These are phyloP conservation scores for Palaemon carinicauda DNA, from an alignment of 1,140 invertebrate genomes.

Conservation along the genomic window DNA sequence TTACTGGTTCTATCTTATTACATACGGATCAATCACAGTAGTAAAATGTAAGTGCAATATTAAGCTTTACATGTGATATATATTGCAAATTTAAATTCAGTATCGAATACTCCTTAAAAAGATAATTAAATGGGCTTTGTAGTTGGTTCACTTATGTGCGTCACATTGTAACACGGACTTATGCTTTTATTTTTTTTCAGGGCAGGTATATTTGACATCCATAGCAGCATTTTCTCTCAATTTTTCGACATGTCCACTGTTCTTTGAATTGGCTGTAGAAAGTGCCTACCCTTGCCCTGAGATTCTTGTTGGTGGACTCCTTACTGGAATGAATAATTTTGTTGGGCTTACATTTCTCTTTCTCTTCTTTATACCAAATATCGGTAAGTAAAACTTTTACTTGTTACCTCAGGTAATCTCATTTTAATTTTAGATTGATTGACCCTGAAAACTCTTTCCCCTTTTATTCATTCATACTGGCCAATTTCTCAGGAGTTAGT, in stretches of 20 bases:
- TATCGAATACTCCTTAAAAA: too few species aligned
- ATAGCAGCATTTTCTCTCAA: slow-evolving; percentile 10
- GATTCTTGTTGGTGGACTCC: slow-evolving; percentile 23
- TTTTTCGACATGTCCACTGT: slow-evolving; percentile 7
- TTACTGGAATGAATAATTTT: slow-evolving; percentile 26
- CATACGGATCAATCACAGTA: slow-evolving; percentile 19
- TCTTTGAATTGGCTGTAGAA: slow-evolving; percentile 43
- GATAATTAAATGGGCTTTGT: too few species aligned
- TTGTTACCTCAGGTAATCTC: background rate
- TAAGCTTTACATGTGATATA: background rate
- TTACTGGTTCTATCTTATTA: slow-evolving; percentile 41
- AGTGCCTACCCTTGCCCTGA: slow-evolving; percentile 39
- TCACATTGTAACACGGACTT: background rate
- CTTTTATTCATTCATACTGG: background rate
- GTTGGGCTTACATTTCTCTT: slow-evolving; percentile 21
- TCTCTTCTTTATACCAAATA: slow-evolving; percentile 30
- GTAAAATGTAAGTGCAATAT: slow-evolving; percentile 14
- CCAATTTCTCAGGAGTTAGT: background rate
- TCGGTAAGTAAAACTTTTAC: background rate
- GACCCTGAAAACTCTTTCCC: background rate
- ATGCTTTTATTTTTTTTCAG: background rate
- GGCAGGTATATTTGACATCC: slow-evolving; percentile 20
- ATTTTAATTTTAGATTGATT: too few species aligned
- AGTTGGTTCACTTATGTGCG: too few species aligned
- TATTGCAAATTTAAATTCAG: background rate